Conservation (phyloP, 2,797 vertebrate species). For the Crotalus adamanteus region DNA sequence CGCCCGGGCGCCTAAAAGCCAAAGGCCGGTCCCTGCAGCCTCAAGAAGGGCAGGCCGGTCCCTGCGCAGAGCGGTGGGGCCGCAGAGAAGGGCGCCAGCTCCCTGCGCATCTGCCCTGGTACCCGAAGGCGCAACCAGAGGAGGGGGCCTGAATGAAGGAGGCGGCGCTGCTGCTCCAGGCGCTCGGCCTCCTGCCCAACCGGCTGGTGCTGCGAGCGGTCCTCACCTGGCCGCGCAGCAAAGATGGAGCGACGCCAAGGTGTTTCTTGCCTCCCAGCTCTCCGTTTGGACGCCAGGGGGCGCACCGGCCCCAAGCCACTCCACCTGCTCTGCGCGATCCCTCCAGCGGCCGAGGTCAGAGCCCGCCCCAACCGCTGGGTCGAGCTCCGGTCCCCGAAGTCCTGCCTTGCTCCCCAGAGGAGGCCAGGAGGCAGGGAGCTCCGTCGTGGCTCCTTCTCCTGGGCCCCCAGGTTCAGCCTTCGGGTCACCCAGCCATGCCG, state of each 20-base stretch:
- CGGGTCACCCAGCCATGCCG: slow-evolving; percentile 52
- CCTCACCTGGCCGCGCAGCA: slow-evolving; percentile 75
- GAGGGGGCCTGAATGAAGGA: background rate
- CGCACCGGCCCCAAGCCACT: slow-evolving; percentile 78
- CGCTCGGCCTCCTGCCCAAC: background rate
- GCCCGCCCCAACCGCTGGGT: slow-evolving; percentile 35
- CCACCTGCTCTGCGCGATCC: slow-evolving; percentile 66
- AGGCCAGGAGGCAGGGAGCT: slow-evolving; percentile 74
- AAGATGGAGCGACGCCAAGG: slow-evolving; percentile 80
- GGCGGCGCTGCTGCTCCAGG: background rate
- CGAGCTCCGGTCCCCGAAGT: slow-evolving; percentile 79
- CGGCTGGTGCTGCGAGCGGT: background rate
- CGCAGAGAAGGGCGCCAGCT: background rate
- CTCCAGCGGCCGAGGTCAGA: slow-evolving; percentile 73
- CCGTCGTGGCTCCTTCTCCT: slow-evolving; percentile 81
- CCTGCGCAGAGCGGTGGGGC: background rate
- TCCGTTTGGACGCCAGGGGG: slow-evolving; percentile 72
- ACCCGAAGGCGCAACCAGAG: background rate
- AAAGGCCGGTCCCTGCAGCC: background rate
- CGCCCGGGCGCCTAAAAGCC: background rate
- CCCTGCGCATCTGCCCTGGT: background rate
- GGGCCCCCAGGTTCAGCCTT: slow-evolving; percentile 77
- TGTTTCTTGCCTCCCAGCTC: slow-evolving; percentile 68
- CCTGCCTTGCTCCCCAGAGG: slow-evolving; percentile 80
- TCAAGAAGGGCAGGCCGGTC: background rate